Percentiles rank a stretch among this genome's conserved stretches.
Conservation (phyloP, 2,113 vertebrate species). For the Gnathonemus echidnorhynchus region DNA sequence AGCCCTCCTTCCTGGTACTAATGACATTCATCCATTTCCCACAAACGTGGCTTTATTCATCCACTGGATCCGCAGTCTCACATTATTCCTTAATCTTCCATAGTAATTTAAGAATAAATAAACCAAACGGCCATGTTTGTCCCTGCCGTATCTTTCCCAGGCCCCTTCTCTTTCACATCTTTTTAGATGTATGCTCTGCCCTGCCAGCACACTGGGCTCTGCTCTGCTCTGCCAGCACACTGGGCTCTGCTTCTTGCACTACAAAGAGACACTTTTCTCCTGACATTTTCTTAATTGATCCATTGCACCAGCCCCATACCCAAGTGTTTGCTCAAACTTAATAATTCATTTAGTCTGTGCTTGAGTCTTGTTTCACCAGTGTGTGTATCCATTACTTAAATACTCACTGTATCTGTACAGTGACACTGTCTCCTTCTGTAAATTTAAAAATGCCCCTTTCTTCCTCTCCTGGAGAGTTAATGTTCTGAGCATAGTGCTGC, state of each 20-base stretch:
- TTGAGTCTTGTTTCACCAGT: neutral
- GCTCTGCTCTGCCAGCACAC: constrained; percentile 15
- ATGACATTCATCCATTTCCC: constrained; percentile 51
- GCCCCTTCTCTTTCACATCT: constrained; percentile 22
- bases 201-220: constrained; percentile 16
- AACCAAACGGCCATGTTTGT: constrained; percentile 41
- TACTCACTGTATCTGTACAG: neutral
- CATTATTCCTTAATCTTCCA: constrained; percentile 30
- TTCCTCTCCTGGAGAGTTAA: constrained; percentile 38
- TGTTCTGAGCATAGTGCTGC: constrained; percentile 44
- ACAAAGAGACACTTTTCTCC: constrained; percentile 41
- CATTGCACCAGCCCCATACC: constrained; percentile 25
- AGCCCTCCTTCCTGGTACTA: constrained; percentile 27
- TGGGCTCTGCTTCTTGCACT: constrained; percentile 36
- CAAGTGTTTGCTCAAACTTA: constrained; percentile 37
- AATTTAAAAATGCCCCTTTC: constrained; percentile 31
- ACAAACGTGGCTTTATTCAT: constrained; percentile 38
- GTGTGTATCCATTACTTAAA: constrained; percentile 8
- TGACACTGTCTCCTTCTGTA: constrained; percentile 11
- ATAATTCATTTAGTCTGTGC: constrained; percentile 44
- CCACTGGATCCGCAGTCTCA: constrained; percentile 36
- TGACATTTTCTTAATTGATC: constrained; percentile 58
- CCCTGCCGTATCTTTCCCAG: constrained; percentile 37
- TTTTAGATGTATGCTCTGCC: constrained; percentile 30
- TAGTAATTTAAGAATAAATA: constrained; percentile 49